phyloP scores from a whole-genome alignment of 2,888 invertebrate species.

The Tyria jacobaeae region DNA sequence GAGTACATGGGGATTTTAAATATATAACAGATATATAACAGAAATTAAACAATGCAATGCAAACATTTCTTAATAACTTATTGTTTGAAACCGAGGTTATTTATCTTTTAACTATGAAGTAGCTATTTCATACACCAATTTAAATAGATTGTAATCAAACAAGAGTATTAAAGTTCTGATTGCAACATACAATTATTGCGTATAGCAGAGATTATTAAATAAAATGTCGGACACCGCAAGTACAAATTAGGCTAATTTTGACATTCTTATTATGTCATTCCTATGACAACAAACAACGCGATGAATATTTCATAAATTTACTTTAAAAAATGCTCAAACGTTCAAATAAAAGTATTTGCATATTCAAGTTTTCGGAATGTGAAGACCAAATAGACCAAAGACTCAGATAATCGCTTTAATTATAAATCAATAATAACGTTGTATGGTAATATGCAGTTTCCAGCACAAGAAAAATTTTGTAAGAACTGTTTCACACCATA shows the following conservation, averaged over 20 bases:
- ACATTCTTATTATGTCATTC: constrained; percentile 41
- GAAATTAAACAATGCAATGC: background rate
- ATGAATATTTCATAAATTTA: constrained; percentile 9
- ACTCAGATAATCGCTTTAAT: constrained; percentile 6
- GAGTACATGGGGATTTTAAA: too few relatives aligned
- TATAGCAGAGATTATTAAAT: constrained; percentile 27
- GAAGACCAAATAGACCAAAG: background rate
- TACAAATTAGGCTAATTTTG: constrained; percentile 39
- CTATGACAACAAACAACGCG: constrained; percentile 25
- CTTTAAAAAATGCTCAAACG: constrained; percentile 3
- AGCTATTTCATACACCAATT: constrained; percentile 6
- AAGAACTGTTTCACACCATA: too few relatives aligned
- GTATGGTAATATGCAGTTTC: background rate
- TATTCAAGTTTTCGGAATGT: background rate
- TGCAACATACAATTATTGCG: constrained; percentile 39
- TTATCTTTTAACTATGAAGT: background rate
- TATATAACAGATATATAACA: too few relatives aligned
- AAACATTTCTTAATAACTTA: background rate
- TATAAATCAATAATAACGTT: background rate
- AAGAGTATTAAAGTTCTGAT: constrained; percentile 32
- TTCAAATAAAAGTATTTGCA: background rate
- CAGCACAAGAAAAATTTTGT: too few relatives aligned
- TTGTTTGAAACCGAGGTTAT: background rate
- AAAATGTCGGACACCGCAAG: constrained; percentile 26
- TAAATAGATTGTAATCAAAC: constrained; percentile 24